Evolutionary conservation across 2,113 vertebrate species (phyloP).

Genomic region (Poeciliopsis prolifica): DNA sequence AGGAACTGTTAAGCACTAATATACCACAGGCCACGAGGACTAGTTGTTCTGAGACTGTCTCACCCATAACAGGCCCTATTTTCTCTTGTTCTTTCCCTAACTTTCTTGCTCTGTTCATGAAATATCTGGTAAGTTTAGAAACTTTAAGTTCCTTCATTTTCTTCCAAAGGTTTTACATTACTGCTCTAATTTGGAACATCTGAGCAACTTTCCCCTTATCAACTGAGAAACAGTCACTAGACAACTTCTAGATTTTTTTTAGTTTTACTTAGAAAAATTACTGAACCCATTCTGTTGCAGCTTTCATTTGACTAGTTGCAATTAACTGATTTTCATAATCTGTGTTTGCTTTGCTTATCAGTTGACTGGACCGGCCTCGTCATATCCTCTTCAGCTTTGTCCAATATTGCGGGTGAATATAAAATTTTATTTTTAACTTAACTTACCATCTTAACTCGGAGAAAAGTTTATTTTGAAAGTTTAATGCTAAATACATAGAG

Average conservation of each 20-base stretch:
- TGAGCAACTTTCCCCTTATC: neutral
- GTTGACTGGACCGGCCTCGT: neutral
- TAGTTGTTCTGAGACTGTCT: neutral
- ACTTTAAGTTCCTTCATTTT: neutral
- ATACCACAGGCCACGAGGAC: no score
- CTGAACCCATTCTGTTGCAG: no score
- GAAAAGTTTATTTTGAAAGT: constrained; percentile 1
- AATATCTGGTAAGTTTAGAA: neutral
- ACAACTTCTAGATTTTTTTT: neutral
- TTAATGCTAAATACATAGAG: neutral
- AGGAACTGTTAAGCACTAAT: neutral
- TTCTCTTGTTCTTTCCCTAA: neutral
- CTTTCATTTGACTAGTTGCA: neutral
- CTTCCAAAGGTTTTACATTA: neutral
- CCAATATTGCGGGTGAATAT: neutral
- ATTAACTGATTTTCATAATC: neutral
- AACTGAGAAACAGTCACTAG: neutral
- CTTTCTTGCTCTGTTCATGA: neutral
- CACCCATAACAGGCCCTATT: neutral
- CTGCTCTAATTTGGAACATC: neutral
- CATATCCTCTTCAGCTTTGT: neutral
- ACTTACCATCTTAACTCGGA: neutral
- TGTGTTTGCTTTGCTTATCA: neutral
- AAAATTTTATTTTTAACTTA: neutral
- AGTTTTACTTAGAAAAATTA: neutral